Percentiles rank a stretch among this genome's conserved stretches.
These are phyloP conservation scores for Onthophagus taurus DNA, from an alignment of 1,140 invertebrate species.

Conservation along the genomic window DNA sequence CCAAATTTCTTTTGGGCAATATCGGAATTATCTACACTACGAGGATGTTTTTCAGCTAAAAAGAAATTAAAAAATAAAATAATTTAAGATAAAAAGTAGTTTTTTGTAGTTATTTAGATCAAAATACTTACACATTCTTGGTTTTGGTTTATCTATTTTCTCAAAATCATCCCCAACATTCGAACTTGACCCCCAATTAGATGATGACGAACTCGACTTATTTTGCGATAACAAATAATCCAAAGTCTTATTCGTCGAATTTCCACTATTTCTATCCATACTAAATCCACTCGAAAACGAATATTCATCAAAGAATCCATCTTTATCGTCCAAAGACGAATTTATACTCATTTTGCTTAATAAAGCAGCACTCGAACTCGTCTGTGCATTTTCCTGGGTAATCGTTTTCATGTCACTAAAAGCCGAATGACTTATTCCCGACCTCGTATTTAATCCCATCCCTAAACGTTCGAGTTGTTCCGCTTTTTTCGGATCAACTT, in stretches of 20 bases:
- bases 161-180: no score
- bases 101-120: background rate
- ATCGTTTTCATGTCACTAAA: slow-evolving; percentile 88
- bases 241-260: slow-evolving; percentile 8
- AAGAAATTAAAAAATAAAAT: background rate
- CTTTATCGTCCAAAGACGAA: slow-evolving; percentile 31
- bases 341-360: slow-evolving; percentile 32
- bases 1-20: slow-evolving; percentile 89
- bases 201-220: background rate
- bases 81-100: background rate
- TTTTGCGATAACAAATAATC: slow-evolving; percentile 20
- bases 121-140: no score
- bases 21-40: slow-evolving; percentile 11
- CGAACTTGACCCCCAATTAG: background rate
- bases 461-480: slow-evolving; percentile 86
- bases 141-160: no score
- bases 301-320: slow-evolving; percentile 37
- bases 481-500: slow-evolving; percentile 77
- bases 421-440: slow-evolving; percentile 83
- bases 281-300: slow-evolving; percentile 43
- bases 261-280: slow-evolving; percentile 38
- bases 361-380: slow-evolving; percentile 27
- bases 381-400: slow-evolving; percentile 62
- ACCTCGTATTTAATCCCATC: slow-evolving; percentile 70
- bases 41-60: slow-evolving; percentile 14